Conservation (phyloP, 2,888 invertebrate species). For the Bruchidius siliquastri region DNA sequence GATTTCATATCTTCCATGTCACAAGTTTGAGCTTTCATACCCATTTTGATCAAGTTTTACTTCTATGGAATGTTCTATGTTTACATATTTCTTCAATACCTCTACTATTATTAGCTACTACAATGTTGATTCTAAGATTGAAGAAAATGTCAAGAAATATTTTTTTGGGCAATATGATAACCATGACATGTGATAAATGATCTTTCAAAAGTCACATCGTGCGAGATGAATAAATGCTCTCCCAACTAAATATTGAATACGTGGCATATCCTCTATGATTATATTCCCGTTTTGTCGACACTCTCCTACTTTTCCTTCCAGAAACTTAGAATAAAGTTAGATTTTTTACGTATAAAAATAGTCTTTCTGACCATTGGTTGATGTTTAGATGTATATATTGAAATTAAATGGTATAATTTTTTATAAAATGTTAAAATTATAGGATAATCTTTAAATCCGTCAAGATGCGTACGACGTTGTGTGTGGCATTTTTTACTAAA, state of each 20-base stretch:
- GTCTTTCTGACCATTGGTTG: background rate
- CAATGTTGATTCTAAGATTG: no score
- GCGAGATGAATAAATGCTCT: background rate
- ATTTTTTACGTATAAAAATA: background rate
- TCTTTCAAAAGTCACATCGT: background rate
- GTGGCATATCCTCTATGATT: background rate
- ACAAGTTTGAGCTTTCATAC: no score
- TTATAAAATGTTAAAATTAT: background rate
- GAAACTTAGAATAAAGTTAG: background rate
- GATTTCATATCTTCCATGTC: no score
- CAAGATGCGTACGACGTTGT: background rate
- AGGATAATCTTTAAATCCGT: background rate
- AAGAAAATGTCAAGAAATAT: no score
- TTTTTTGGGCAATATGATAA: no score
- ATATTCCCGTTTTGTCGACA: background rate
- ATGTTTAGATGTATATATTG: background rate
- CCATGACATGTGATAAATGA: background rate
- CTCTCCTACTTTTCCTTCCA: background rate
- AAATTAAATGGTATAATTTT: background rate
- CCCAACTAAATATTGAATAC: background rate
- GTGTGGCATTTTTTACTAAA: background rate
- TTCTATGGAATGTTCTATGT: no score
- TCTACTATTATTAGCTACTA: no score
- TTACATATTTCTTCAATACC: no score
- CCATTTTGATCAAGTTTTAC: no score